Evolutionary conservation across 1,140 invertebrate species (phyloP).

Genomic region (Cherax destructor): DNA sequence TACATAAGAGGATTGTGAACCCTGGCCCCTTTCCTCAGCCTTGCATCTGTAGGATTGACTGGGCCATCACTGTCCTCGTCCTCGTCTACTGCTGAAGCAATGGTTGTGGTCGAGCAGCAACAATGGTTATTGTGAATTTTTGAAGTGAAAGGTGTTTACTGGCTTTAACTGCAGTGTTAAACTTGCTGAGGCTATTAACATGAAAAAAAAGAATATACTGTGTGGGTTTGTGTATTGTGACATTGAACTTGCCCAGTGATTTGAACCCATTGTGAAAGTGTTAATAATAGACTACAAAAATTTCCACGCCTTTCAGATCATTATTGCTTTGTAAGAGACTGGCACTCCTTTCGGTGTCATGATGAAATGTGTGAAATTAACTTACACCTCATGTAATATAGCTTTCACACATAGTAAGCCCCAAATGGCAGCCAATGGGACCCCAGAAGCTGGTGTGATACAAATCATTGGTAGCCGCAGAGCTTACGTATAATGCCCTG

Average conservation of each 20-base stretch:
- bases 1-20: constrained; percentile 17
- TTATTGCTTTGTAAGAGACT: constrained; percentile 48
- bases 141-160: constrained; percentile 47
- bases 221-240: constrained; percentile 65
- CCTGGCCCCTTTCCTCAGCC: constrained; percentile 34
- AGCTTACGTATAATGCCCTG: constrained; percentile 34
- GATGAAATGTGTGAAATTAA: constrained; percentile 59
- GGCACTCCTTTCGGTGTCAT: constrained; percentile 25
- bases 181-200: constrained; percentile 57
- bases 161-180: constrained; percentile 52
- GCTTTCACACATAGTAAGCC: constrained; percentile 54
- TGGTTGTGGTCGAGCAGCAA: constrained; percentile 39
- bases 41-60: constrained; percentile 35
- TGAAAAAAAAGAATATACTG: constrained; percentile 40
- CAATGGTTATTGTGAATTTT: constrained; percentile 35
- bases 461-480: constrained; percentile 53
- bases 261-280: constrained; percentile 52
- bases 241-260: constrained; percentile 60
- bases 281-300: constrained; percentile 51
- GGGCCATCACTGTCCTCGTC: constrained; percentile 25
- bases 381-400: constrained; percentile 35
- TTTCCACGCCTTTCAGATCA: constrained; percentile 42
- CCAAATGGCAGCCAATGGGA: constrained; percentile 44
- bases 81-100: constrained; percentile 42
- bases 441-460: constrained; percentile 23